phyloP scores from a whole-genome alignment of 2,113 vertebrate species.

The Amphilophus citrinellus region DNA sequence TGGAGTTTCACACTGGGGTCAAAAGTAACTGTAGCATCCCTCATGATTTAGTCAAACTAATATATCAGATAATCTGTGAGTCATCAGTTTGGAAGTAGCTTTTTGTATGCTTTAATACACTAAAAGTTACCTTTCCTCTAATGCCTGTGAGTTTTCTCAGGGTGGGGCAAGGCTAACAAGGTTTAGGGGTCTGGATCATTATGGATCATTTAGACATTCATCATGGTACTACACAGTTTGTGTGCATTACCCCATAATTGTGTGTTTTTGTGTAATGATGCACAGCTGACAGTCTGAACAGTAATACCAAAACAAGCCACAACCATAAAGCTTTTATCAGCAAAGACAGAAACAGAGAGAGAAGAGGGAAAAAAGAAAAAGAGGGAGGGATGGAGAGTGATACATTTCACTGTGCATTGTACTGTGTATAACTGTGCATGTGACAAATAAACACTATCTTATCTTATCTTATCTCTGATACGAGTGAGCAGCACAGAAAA shows the following conservation, averaged over 20 bases:
- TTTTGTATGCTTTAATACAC: not conserved
- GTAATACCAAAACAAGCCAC: constrained; percentile 25
- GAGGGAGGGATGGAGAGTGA: constrained; percentile 8
- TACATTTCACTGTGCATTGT: too few species aligned
- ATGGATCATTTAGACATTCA: constrained; percentile 49
- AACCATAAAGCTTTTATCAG: constrained; percentile 44
- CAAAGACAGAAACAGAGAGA: constrained; percentile 11
- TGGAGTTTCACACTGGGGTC: not conserved
- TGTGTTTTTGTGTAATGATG: constrained; percentile 28
- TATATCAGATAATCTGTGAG: not conserved
- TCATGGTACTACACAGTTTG: constrained; percentile 36
- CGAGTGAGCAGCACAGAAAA: not conserved
- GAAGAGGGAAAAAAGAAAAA: not conserved
- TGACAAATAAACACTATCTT: too few species aligned
- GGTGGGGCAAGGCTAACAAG: constrained; percentile 30
- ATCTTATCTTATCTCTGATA: too few species aligned
- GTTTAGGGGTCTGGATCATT: constrained; percentile 39
- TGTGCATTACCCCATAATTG: constrained; percentile 13
- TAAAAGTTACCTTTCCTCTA: not conserved
- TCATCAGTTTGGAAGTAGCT: not conserved
- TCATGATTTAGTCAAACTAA: not conserved
- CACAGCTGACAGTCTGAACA: constrained; percentile 17
- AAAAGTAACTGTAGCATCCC: not conserved
- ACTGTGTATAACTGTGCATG: too few species aligned
- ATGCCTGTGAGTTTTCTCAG: not conserved